Percentiles rank a stretch among this genome's conserved stretches.
These are phyloP conservation scores for Trachelus tabidus DNA, from an alignment of 2,888 invertebrate species.

Conservation along the genomic window DNA sequence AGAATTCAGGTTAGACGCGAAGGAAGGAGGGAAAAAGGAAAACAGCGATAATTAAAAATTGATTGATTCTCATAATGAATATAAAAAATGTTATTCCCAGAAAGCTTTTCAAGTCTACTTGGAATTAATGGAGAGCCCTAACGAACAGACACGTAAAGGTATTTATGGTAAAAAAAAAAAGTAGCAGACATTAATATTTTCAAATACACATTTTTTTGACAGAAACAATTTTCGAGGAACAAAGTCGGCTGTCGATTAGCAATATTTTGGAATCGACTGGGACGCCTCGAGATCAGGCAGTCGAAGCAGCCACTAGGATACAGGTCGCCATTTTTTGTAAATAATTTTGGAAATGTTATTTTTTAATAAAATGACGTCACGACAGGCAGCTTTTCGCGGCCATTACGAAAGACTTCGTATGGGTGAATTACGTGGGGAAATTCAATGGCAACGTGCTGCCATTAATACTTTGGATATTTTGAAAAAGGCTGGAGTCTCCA, in stretches of 20 bases:
- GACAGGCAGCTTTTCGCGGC: slow-evolving; percentile 50
- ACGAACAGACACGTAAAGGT: slow-evolving; percentile 34
- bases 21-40: not conserved
- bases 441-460: slow-evolving; percentile 56
- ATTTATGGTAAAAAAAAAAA: slow-evolving; percentile 8
- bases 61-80: not conserved
- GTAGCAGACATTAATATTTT: not conserved
- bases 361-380: not conserved
- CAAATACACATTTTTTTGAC: slow-evolving; percentile 7
- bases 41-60: slow-evolving; percentile 25
- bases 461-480: slow-evolving; percentile 51
- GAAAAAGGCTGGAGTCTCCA: slow-evolving; percentile 46
- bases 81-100: slow-evolving; percentile 27
- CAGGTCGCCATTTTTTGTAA: slow-evolving; percentile 34
- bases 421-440: slow-evolving; percentile 46
- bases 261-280: slow-evolving; percentile 47
- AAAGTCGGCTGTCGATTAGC: slow-evolving; percentile 40
- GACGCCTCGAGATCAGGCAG: slow-evolving; percentile 36
- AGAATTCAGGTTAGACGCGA: slow-evolving; percentile 39
- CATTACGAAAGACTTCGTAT: slow-evolving; percentile 51
- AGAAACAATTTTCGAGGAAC: slow-evolving; percentile 19
- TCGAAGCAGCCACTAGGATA: slow-evolving; percentile 50
- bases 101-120: slow-evolving; percentile 51
- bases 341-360: not conserved
- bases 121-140: slow-evolving; percentile 40